These are phyloP conservation scores for Perdita meconis DNA, from an alignment of 2,888 invertebrate species.

Conservation along the genomic window DNA sequence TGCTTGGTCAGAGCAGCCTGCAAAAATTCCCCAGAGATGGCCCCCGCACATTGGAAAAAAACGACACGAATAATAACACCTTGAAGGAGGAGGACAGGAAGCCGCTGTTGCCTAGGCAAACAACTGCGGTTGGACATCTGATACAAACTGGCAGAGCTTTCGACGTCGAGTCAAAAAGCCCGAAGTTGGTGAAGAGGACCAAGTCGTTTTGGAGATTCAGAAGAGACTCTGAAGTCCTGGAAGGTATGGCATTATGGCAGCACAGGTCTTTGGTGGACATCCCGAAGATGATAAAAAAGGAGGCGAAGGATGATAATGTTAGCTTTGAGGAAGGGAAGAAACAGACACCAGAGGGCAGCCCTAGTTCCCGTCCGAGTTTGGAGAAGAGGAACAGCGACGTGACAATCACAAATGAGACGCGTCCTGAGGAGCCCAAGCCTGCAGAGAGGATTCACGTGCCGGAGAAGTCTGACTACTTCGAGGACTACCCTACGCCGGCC, in stretches of 20 bases:
- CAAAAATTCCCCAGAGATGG: conserved; percentile 59
- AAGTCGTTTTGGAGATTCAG: conserved; percentile 95
- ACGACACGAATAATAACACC: conserved; percentile 81
- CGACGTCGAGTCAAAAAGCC: conserved; percentile 86
- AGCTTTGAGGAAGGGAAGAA: conserved; percentile 70
- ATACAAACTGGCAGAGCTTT: conserved; percentile 76
- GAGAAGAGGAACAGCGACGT: conserved; percentile 78
- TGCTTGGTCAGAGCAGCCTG: conserved; percentile 30
- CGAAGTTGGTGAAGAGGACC: conserved; percentile 89
- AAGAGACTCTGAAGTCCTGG: conserved; percentile 90
- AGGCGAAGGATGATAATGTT: conserved; percentile 77
- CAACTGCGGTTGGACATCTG: conserved; percentile 75
- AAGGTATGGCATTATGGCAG: conserved; percentile 95
- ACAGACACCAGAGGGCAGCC: conserved; percentile 69
- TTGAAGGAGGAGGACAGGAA: conserved; percentile 83
- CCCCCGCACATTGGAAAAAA: conserved; percentile 68
- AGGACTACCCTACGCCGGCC: conserved; percentile 82
- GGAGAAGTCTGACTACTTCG: conserved; percentile 79
- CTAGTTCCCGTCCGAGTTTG: conserved; percentile 63
- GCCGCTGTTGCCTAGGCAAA: conserved; percentile 85
- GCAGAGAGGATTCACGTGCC: conserved; percentile 81
- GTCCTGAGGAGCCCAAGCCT: conserved; percentile 78
- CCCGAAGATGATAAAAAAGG: conserved; percentile 86
- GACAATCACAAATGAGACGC: conserved; percentile 78
- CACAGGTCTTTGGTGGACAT: conserved; percentile 93